Base-by-base conservation (phyloP, 2,113 vertebrate genomes). In the Nesogale talazaci region DNA sequence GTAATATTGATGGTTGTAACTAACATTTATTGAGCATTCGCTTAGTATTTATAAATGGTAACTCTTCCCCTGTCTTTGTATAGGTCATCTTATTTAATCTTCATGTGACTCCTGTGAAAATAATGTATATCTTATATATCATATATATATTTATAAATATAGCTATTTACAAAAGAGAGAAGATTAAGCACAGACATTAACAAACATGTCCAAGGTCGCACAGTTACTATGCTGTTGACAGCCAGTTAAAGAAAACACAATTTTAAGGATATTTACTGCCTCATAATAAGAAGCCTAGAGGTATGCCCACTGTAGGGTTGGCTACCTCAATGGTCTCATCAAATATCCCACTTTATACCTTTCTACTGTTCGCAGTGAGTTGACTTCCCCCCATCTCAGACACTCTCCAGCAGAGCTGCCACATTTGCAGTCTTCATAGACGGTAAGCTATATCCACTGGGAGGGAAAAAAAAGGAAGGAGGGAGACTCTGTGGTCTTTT, bases 21-120 rank as follows among this genome's bases (percentile, higher is more conserved):
- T 20, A 65, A 57, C 46, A 22, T 72, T 92, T 79, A n/a, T 20
- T 52, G n/a, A 61, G n/a, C 38, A 31, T 67, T 79, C 15, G 40
- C 27, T 75, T 86, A 81, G 36, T 86, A 81, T 86, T 94, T 91
- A 72, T 56, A 72, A 63, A 29, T 27, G 40, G 52, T 11, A 72
- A 80, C 34, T 80, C 11, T 84, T 63, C 25, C 36, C 1, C n/a
- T 25, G 67, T 6, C 42, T 75, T 75, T 89, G 46, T 20, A 19
- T 52, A 40, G 70, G 46, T 52, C 46, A 52, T 52, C 6, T 90
- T 59, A 86, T 76, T 82, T 91, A 87, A 59, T 86, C 10, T 61
- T 83, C 38, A 70, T 8, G 70, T 38, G 40, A 92, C 27, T 88
- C 40, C 31, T 65, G 10, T 65, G 17, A 79, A 34, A 42, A 88